Percentiles rank a stretch among this genome's conserved stretches.
These are phyloP conservation scores for Gryon sp. DNA, from an alignment of 1,140 invertebrate species.

Conservation along the genomic window DNA sequence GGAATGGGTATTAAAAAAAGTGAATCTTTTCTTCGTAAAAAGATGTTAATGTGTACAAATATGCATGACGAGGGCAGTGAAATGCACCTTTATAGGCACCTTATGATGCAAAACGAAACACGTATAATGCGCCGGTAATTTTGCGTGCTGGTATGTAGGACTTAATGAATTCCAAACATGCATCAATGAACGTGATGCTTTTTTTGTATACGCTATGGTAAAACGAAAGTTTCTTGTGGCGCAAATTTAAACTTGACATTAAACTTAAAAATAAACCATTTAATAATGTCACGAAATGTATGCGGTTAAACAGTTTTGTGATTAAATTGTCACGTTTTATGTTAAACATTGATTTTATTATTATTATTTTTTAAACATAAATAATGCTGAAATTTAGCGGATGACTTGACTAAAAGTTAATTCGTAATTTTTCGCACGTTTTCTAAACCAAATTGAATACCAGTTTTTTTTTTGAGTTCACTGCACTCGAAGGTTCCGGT, in stretches of 20 bases:
- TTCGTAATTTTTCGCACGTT: too few relatives aligned
- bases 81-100: conserved; percentile 31
- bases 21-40: background rate
- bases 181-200: conserved; percentile 31
- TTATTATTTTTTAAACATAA: too few relatives aligned
- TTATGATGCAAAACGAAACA: conserved; percentile 38
- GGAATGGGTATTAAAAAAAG: background rate
- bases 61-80: conserved; percentile 25
- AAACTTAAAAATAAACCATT: conserved; percentile 1
- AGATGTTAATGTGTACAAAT: conserved; percentile 9
- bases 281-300: too few relatives aligned
- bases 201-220: background rate
- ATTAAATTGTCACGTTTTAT: too few relatives aligned
- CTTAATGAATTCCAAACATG: conserved; percentile 40
- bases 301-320: too few relatives aligned
- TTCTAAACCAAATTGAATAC: too few relatives aligned
- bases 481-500: too few relatives aligned
- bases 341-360: too few relatives aligned
- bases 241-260: conserved; percentile 25
- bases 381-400: too few relatives aligned
- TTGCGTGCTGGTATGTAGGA: conserved; percentile 29
- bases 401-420: too few relatives aligned
- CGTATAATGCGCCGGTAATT: conserved; percentile 31
- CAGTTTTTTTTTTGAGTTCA: too few relatives aligned
- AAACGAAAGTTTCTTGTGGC: conserved; percentile 24